Conservation (phyloP, 2,113 vertebrate genomes). For the Porphyrio hochstetteri region DNA sequence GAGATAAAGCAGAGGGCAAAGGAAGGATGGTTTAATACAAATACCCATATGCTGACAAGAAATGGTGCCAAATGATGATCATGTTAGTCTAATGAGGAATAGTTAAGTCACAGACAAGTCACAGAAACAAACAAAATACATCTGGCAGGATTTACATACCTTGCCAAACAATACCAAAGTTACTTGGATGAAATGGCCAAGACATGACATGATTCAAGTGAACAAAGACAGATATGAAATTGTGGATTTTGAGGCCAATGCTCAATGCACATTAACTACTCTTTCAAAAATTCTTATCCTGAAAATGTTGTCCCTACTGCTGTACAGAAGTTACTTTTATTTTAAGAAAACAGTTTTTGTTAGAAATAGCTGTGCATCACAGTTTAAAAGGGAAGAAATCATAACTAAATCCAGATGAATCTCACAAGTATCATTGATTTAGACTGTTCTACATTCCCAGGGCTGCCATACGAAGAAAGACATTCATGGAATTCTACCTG, state of each 20-base stretch:
- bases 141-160: neutral
- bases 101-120: neutral
- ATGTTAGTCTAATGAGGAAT: neutral
- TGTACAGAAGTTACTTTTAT: neutral
- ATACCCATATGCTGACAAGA: neutral
- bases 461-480: neutral
- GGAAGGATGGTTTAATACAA: neutral
- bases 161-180: neutral
- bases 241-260: neutral
- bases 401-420: neutral
- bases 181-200: neutral
- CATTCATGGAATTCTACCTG: neutral
- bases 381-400: neutral
- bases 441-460: neutral
- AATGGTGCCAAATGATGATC: neutral
- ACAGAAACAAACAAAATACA: neutral
- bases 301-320: neutral
- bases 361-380: neutral
- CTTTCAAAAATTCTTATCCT: neutral
- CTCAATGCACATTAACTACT: neutral
- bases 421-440: neutral
- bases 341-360: neutral
- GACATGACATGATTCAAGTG: neutral
- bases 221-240: neutral
- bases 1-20: neutral